Conservation (phyloP, 2,797 vertebrate species). For the Macropus fuliginosus region DNA sequence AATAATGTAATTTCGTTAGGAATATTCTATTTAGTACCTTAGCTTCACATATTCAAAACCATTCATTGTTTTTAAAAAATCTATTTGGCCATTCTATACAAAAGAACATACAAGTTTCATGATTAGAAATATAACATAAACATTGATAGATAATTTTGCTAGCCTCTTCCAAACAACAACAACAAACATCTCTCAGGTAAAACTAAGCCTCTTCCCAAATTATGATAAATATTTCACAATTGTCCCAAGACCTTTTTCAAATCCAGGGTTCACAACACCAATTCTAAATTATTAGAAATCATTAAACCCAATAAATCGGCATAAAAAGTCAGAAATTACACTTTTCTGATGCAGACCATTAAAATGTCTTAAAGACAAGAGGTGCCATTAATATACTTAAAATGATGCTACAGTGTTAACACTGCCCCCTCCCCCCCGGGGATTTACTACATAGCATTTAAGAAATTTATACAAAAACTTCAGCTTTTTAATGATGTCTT, state of each 20-base stretch:
- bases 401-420: slow-evolving; percentile 24
- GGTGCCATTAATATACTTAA: not conserved
- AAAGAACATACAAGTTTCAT: not conserved
- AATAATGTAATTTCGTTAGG: slow-evolving; percentile 41
- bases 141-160: not conserved
- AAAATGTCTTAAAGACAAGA: slow-evolving; percentile 14
- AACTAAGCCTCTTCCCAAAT: not conserved
- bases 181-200: not conserved
- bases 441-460: slow-evolving; percentile 23
- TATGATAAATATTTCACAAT: not conserved
- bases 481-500: slow-evolving; percentile 1
- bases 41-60: not conserved
- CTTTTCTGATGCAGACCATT: slow-evolving; percentile 16
- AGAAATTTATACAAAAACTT: not conserved
- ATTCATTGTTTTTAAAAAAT: not conserved
- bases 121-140: not conserved
- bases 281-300: not conserved
- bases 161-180: not conserved
- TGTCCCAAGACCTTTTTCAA: not conserved
- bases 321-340: slow-evolving; percentile 13
- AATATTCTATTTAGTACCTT: not conserved
- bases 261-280: not conserved
- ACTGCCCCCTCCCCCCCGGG: not conserved
- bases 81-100: not conserved
- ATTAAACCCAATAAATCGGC: slow-evolving; percentile 38